These are phyloP conservation scores for Buathra laborator DNA, from an alignment of 2,888 invertebrate species.

Conservation along the genomic window DNA sequence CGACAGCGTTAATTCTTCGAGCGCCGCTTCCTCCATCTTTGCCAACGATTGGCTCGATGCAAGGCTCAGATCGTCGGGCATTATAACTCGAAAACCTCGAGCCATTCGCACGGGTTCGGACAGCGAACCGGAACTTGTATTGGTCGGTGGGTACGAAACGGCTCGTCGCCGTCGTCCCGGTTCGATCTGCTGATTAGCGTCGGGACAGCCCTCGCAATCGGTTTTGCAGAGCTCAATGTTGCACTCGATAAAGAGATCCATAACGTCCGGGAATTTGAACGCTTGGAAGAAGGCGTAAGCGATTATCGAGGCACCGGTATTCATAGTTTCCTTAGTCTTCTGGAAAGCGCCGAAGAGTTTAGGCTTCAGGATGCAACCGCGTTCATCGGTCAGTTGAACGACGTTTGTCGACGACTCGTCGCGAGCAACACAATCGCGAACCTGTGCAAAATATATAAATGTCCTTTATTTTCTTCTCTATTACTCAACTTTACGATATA, in stretches of 20 bases:
- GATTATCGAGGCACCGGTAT: slow-evolving; percentile 90
- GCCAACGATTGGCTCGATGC: slow-evolving; percentile 78
- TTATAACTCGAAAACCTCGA: slow-evolving; percentile 89
- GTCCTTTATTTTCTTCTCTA: neutral
- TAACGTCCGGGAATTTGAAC: slow-evolving; percentile 94
- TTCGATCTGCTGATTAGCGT: slow-evolving; percentile 87
- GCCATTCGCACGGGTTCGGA: slow-evolving; percentile 89
- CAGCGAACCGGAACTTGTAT: slow-evolving; percentile 85
- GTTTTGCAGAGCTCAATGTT: slow-evolving; percentile 93
- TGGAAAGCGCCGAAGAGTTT: slow-evolving; percentile 94
- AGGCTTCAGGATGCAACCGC: slow-evolving; percentile 92
- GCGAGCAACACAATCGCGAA: slow-evolving; percentile 91
- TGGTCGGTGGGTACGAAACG: slow-evolving; percentile 72
- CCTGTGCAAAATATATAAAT: slow-evolving; percentile 80
- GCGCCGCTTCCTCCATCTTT: slow-evolving; percentile 72
- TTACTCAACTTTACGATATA: too few species aligned
- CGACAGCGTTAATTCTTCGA: slow-evolving; percentile 65
- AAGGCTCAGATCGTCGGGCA: slow-evolving; percentile 89
- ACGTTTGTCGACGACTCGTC: slow-evolving; percentile 89
- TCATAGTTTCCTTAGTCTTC: slow-evolving; percentile 91
- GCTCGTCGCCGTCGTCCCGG: slow-evolving; percentile 85
- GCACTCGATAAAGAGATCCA: slow-evolving; percentile 93
- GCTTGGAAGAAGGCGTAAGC: slow-evolving; percentile 93
- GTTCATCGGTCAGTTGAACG: slow-evolving; percentile 90
- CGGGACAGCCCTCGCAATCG: slow-evolving; percentile 91